phyloP scores from a whole-genome alignment of 2,113 vertebrate genomes.

The Delphinus delphis region DNA sequence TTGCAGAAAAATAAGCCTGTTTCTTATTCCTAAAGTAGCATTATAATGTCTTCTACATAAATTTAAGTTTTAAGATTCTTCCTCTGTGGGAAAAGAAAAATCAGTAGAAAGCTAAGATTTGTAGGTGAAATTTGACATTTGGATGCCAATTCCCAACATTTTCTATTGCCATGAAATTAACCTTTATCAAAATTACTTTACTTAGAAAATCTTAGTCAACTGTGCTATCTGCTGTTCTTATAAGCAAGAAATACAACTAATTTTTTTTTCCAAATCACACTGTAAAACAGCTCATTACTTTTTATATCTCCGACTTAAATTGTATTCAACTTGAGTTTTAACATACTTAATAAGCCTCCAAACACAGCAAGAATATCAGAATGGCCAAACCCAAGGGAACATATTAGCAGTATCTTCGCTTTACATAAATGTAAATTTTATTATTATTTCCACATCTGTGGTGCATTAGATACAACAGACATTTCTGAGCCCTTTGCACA shows the following conservation, averaged over 20 bases:
- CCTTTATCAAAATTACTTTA: slow-evolving; percentile 39
- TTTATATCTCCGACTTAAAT: slow-evolving; percentile 43
- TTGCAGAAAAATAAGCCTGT: not conserved
- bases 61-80: slow-evolving; percentile 14
- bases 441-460: slow-evolving; percentile 38
- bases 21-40: slow-evolving; percentile 28
- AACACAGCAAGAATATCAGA: not conserved
- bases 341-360: slow-evolving; percentile 13
- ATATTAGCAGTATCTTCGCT: not conserved
- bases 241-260: not conserved
- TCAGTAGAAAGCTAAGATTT: not conserved
- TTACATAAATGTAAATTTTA: not conserved
- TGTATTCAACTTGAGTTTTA: slow-evolving; percentile 45
- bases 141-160: not conserved
- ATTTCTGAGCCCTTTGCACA: slow-evolving; percentile 30
- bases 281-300: slow-evolving; percentile 26
- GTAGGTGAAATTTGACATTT: slow-evolving; percentile 9
- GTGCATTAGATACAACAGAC: not conserved
- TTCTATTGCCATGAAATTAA: not conserved
- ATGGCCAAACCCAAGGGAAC: not conserved
- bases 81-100: not conserved
- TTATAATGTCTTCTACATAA: not conserved
- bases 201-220: not conserved
- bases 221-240: not conserved
- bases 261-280: slow-evolving; percentile 14